Percentiles rank a stretch among this genome's conserved stretches.
Evolutionary conservation across 1,140 invertebrate genomes (phyloP).

Genomic region (Epicauta chinensis): DNA sequence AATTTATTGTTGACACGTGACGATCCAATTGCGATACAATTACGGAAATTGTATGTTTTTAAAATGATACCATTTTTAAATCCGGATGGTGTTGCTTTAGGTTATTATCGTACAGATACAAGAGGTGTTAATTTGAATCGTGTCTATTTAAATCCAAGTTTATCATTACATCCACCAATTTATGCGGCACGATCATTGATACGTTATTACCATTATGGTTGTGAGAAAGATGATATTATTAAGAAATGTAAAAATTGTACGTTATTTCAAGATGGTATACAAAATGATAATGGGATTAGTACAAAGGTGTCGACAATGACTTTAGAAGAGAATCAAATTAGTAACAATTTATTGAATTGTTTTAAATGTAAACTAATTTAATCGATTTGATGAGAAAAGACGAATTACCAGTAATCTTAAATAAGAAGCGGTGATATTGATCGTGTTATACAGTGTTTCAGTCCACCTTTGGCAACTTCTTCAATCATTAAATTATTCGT

Average conservation of each 20-base stretch:
- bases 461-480: too few species aligned
- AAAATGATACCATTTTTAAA: conserved; percentile 91
- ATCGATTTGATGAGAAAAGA: too few species aligned
- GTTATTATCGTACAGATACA: conserved; percentile 86
- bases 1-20: conserved; percentile 68
- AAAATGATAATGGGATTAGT: conserved; percentile 23
- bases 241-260: conserved; percentile 23
- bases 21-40: conserved; percentile 63
- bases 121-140: conserved; percentile 85
- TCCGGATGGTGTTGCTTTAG: conserved; percentile 84
- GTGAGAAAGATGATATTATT: conserved; percentile 44
- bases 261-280: conserved; percentile 1
- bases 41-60: conserved; percentile 79
- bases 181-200: conserved; percentile 74
- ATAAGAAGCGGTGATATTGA: too few species aligned
- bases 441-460: too few species aligned
- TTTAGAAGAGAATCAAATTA: conserved; percentile 39
- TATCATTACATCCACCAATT: conserved; percentile 72
- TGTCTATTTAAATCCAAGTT: conserved; percentile 72
- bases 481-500: too few species aligned
- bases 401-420: too few species aligned
- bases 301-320: conserved; percentile 43
- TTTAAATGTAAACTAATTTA: conserved; percentile 20
- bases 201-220: conserved; percentile 54
- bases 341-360: conserved; percentile 24